Conservation (phyloP, 2,888 invertebrate species). For the Yponomeuta plumbellus region DNA sequence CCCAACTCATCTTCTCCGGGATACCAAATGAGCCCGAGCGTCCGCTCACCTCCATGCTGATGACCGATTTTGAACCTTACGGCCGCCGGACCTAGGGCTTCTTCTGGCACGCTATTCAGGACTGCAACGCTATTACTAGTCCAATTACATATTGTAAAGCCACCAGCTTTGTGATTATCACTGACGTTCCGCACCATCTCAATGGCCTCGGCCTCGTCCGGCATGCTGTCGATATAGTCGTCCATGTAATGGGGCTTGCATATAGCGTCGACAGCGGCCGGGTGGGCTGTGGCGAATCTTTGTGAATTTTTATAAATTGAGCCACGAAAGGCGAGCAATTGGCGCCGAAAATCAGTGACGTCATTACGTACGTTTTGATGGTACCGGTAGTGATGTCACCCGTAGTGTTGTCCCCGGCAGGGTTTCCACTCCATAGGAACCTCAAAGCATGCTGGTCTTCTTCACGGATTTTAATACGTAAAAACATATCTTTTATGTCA, state of each 20-base stretch:
- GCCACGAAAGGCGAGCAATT: conserved; percentile 20
- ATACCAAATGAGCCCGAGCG: conserved; percentile 29
- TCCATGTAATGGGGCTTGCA: conserved; percentile 31
- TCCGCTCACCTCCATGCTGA: conserved; percentile 23
- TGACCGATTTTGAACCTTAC: conserved; percentile 26
- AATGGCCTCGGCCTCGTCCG: conserved; percentile 24
- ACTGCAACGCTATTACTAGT: conserved; percentile 25
- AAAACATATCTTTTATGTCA: conserved; percentile 32
- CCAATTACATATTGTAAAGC: conserved; percentile 26
- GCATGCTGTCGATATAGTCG: conserved; percentile 31
- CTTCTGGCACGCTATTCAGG: conserved; percentile 25
- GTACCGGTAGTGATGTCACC: conserved; percentile 16
- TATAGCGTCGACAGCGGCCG: conserved; percentile 24
- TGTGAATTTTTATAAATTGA: conserved; percentile 20
- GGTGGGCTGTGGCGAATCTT: conserved; percentile 14
- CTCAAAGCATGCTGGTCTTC: conserved; percentile 32
- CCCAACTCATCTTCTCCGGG: conserved; percentile 25
- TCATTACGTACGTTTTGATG: conserved; percentile 26
- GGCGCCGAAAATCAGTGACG: conserved; percentile 28
- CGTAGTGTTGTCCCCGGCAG: conserved; percentile 13
- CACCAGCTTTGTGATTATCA: conserved; percentile 22
- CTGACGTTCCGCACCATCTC: conserved; percentile 20
- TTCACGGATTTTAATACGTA: conserved; percentile 28
- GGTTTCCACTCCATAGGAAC: conserved; percentile 31
- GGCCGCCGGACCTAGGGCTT: conserved; percentile 21